Evolutionary conservation across 1,140 invertebrate species (phyloP), one percentile per base, ranked within the genome.

Genomic region (Conus betulinus): DNA sequence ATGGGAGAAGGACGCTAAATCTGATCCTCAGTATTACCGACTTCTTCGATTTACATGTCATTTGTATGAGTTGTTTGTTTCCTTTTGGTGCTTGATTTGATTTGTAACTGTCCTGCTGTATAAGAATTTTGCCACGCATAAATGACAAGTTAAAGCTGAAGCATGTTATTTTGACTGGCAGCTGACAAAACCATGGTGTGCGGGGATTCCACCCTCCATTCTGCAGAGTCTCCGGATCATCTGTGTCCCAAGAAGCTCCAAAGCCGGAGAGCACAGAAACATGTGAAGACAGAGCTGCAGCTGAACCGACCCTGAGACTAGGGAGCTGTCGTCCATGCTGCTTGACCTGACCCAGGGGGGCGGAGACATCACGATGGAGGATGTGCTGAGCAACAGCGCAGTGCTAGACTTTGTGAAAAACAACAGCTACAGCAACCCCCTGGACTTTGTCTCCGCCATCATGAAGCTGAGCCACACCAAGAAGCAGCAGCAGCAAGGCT

Each of bases 361-460:
- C 15, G 27, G 78, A 53, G 76, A 84, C 55, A 20, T 79, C 51
- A 53, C 86, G 13, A 57, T 87, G 85, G 85, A 87, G 52, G 85
- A 87, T n/a, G 74, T 53, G 7, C 71, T 87, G 8, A 79, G 76
- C 84, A 53, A 57, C 51, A 63, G 87, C 60, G 60, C 25, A 11
- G 78, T 78, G 78, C 13, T 85, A 8, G 39, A 52, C 78, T 82
- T 83, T 57, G 27, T 82, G 20, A 71, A 74, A 25, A 60, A 81
- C 17, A 39, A 81, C 78, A 76, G 51, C 88, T 81, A 27, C 57
- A 71, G 23, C 51, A 89, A 39, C 5, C 51, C 84, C 76, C 25
- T 76, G 57, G 76, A 86, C 84, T 82, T 89, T 74, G 82, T 84
- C 79, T 27, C 52, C 10, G 85, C 85, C 67, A 83, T 67, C 52